These are phyloP conservation scores for Pluvianellus socialis DNA, from an alignment of 2,113 vertebrate genomes.

Conservation along the genomic window DNA sequence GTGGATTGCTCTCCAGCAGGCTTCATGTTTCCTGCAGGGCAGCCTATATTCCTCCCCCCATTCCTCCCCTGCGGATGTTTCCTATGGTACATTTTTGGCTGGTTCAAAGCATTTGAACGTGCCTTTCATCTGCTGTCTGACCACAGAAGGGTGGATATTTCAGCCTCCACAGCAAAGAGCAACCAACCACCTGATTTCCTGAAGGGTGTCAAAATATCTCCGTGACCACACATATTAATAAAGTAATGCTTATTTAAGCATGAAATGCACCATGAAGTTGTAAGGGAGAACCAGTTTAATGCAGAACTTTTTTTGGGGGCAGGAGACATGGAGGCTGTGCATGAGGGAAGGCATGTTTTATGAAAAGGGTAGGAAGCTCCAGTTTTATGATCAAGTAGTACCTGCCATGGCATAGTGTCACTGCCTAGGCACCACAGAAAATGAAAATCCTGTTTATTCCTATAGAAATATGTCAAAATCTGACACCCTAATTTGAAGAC, in stretches of 20 bases:
- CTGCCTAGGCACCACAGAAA: not conserved
- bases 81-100: not conserved
- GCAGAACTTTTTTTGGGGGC: not conserved
- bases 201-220: not conserved
- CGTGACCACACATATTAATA: not conserved
- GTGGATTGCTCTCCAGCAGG: not conserved
- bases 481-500: not conserved
- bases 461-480: not conserved
- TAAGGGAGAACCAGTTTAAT: not conserved
- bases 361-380: not conserved
- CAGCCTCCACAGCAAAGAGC: not conserved
- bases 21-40: not conserved
- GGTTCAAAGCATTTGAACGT: not conserved
- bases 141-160: not conserved
- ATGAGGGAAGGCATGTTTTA: not conserved
- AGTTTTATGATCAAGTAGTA: not conserved
- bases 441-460: not conserved
- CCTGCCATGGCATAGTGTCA: not conserved
- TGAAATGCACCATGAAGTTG: not conserved
- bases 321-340: fast-evolving
- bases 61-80: not conserved
- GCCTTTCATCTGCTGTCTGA: not conserved
- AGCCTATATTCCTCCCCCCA: not conserved
- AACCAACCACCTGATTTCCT: not conserved
- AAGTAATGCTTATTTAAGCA: not conserved